Evolutionary conservation across 1,140 invertebrate species (phyloP).

Genomic region (Caerostris darwini): DNA sequence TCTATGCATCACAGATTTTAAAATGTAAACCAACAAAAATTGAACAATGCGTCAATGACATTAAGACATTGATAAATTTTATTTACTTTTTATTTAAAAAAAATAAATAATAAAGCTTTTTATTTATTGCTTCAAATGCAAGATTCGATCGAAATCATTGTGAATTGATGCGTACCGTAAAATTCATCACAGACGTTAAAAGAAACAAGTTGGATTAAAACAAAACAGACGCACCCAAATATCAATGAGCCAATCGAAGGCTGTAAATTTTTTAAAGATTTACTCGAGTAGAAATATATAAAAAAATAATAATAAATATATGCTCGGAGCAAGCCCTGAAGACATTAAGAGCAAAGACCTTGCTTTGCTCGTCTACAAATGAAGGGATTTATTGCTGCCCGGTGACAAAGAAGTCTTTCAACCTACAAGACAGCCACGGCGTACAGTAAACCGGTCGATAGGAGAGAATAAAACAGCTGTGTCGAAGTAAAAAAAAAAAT

Average conservation of each 20-base stretch:
- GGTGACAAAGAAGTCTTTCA: constrained; percentile 46
- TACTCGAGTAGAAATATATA: constrained; percentile 18
- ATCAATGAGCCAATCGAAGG: not conserved
- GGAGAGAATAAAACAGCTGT: constrained; percentile 10
- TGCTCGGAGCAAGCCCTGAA: not conserved
- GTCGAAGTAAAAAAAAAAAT: not conserved
- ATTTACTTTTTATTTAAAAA: no score
- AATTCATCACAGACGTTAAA: not conserved
- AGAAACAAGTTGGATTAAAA: not conserved
- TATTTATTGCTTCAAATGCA: no score
- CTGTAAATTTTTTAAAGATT: constrained; percentile 36
- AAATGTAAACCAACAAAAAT: no score
- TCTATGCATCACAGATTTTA: no score
- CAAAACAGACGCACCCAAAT: not conserved
- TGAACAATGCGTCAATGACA: no score
- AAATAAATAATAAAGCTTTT: no score
- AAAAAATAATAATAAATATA: not conserved
- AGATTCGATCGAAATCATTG: no score
- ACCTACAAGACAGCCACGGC: not conserved
- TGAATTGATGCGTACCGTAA: no score
- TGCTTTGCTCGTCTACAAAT: constrained; percentile 11
- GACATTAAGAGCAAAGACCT: constrained; percentile 51
- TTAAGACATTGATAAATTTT: no score
- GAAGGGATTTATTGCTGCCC: constrained; percentile 25
- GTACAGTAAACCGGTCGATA: constrained; percentile 29